These are phyloP conservation scores for Orius insidiosus DNA, from an alignment of 1,140 invertebrate species.

Conservation along the genomic window DNA sequence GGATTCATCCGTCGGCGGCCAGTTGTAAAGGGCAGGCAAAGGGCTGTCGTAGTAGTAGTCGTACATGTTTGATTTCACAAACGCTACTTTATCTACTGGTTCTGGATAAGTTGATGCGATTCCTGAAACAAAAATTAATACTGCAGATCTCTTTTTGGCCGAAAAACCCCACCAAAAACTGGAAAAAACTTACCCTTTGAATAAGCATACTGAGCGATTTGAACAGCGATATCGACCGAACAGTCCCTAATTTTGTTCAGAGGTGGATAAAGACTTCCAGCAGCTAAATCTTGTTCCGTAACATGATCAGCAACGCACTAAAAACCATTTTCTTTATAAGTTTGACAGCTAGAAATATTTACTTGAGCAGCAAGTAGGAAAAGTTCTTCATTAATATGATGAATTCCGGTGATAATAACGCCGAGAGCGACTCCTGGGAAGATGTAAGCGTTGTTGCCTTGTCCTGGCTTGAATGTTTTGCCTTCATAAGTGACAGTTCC, in stretches of 20 bases:
- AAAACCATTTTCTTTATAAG: conserved; percentile 14
- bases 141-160: background rate
- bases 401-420: conserved; percentile 67
- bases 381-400: conserved; percentile 76
- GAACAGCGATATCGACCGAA: conserved; percentile 50
- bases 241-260: conserved; percentile 51
- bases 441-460: conserved; percentile 94
- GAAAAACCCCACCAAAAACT: background rate
- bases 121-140: conserved; percentile 32
- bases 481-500: conserved; percentile 57
- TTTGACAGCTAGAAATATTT: conserved; percentile 9
- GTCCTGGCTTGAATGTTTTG: conserved; percentile 70
- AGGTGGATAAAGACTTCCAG: conserved; percentile 60
- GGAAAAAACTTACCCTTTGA: conserved; percentile 29
- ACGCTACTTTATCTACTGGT: conserved; percentile 52
- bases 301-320: conserved; percentile 55
- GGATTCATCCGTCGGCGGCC: conserved; percentile 31
- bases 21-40: conserved; percentile 54
- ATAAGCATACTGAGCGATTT: conserved; percentile 52
- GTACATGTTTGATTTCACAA: conserved; percentile 57
- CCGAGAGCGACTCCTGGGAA: conserved; percentile 87
- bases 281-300: conserved; percentile 43
- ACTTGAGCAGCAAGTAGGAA: conserved; percentile 72
- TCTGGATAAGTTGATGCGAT: conserved; percentile 71
- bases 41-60: conserved; percentile 61